phyloP scores from a whole-genome alignment of 2,888 invertebrate genomes.

The Dynastes hyllus region DNA sequence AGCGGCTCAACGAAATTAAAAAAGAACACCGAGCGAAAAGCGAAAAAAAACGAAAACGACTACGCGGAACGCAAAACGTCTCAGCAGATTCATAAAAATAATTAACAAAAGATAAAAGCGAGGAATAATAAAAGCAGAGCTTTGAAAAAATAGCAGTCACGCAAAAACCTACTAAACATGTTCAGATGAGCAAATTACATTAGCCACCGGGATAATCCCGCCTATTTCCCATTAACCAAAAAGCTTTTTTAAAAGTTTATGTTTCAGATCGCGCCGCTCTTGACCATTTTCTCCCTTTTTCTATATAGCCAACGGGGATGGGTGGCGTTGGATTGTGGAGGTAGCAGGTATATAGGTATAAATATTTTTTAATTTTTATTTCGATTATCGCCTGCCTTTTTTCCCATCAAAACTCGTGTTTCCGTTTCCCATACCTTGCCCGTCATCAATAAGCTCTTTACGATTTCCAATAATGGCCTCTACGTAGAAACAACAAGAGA shows the following conservation, averaged over 20 bases:
- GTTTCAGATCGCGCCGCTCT: conserved; percentile 56
- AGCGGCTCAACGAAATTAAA: conserved; percentile 9
- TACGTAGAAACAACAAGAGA: conserved; percentile 20
- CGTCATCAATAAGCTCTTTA: conserved; percentile 44
- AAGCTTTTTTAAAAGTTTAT: conserved; percentile 68
- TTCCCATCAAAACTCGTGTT: conserved; percentile 17
- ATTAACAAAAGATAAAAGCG: conserved; percentile 70
- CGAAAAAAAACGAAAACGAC: conserved; percentile 51
- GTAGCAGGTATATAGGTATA: background rate
- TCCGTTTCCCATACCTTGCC: background rate
- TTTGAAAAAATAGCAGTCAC: conserved; percentile 68
- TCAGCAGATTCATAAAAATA: conserved; percentile 69
- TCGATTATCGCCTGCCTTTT: conserved; percentile 23
- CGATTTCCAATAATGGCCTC: conserved; percentile 47
- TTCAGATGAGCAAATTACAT: conserved; percentile 71
- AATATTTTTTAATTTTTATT: conserved; percentile 43
- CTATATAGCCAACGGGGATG: background rate
- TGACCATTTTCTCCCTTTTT: conserved; percentile 55
- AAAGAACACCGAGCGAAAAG: background rate
- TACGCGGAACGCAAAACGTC: conserved; percentile 42
- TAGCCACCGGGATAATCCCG: conserved; percentile 68
- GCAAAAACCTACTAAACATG: conserved; percentile 71
- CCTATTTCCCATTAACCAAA: conserved; percentile 70
- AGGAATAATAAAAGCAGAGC: conserved; percentile 68
- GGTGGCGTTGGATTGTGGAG: background rate